These are phyloP conservation scores for Leptinotarsa texana DNA, from an alignment of 1,140 invertebrate species.

Conservation along the genomic window DNA sequence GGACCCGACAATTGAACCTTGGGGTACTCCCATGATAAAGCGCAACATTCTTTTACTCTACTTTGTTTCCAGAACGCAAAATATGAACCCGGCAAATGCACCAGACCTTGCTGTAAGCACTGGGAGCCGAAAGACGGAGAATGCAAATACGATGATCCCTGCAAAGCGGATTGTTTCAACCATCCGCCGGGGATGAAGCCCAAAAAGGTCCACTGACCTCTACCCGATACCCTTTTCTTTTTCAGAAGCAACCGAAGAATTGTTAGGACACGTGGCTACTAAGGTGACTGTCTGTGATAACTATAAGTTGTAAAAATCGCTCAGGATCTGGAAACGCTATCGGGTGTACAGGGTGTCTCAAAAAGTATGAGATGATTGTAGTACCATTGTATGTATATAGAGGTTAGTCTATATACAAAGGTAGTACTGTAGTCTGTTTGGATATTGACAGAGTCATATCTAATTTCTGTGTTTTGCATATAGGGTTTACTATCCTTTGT, in stretches of 20 bases:
- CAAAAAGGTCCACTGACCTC: background rate
- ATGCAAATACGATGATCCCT: conserved; percentile 51
- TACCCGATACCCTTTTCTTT: background rate
- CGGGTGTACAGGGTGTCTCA: too few species aligned
- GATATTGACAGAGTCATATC: too few species aligned
- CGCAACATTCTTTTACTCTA: conserved; percentile 1
- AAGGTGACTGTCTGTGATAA: background rate
- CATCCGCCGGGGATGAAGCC: conserved; percentile 51
- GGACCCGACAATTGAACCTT: background rate
- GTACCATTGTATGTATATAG: too few species aligned
- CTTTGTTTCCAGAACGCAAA: background rate
- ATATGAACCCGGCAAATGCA: conserved; percentile 41
- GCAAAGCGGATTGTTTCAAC: conserved; percentile 51
- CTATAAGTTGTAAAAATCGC: background rate
- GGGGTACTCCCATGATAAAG: background rate
- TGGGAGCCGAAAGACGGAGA: conserved; percentile 49
- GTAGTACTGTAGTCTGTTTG: too few species aligned
- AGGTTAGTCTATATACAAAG: too few species aligned
- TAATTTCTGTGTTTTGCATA: too few species aligned
- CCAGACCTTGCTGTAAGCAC: conserved; percentile 49
- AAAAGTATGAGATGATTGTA: too few species aligned
- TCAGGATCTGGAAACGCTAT: too few species aligned
- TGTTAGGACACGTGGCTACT: background rate
- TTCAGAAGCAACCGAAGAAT: conserved; percentile 1
- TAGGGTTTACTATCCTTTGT: too few species aligned